Percentiles rank a stretch among this genome's conserved stretches.
These are phyloP conservation scores for Orthosia gothica DNA, from an alignment of 2,888 invertebrate genomes.

Conservation along the genomic window DNA sequence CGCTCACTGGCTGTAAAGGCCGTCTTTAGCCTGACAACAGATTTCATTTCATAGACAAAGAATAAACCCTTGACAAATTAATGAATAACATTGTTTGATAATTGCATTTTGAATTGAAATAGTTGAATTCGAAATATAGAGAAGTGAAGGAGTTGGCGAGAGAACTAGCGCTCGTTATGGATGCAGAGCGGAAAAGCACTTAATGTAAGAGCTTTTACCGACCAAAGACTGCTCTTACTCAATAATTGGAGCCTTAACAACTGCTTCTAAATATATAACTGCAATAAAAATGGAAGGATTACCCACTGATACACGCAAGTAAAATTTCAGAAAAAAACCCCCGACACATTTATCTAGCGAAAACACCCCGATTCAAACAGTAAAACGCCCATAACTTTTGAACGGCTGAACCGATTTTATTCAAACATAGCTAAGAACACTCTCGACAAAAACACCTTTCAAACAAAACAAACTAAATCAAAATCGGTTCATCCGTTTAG, in stretches of 20 bases:
- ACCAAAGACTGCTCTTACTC: background rate
- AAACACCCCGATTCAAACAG: too few species aligned
- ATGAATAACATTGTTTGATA: background rate
- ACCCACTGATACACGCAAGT: background rate
- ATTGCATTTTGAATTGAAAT: slow-evolving; percentile 19
- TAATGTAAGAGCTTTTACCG: background rate
- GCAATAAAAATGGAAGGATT: background rate
- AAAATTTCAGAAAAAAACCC: too few species aligned
- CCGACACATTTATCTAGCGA: too few species aligned
- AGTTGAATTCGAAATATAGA: background rate
- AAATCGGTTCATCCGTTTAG: too few species aligned
- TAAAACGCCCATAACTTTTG: too few species aligned
- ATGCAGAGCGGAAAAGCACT: slow-evolving; percentile 2
- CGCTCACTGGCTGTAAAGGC: slow-evolving; percentile 42
- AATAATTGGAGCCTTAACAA: background rate
- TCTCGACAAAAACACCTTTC: too few species aligned
- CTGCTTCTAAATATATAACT: background rate
- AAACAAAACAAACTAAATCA: too few species aligned
- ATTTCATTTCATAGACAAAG: slow-evolving; percentile 26
- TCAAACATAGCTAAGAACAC: too few species aligned
- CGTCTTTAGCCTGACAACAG: slow-evolving; percentile 29
- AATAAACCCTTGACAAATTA: slow-evolving; percentile 2
- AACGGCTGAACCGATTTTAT: too few species aligned
- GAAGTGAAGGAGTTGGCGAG: slow-evolving; percentile 1
- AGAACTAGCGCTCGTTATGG: slow-evolving; percentile 8